phyloP scores from a whole-genome alignment of 2,113 vertebrate genomes.

The Silurus glanis region DNA sequence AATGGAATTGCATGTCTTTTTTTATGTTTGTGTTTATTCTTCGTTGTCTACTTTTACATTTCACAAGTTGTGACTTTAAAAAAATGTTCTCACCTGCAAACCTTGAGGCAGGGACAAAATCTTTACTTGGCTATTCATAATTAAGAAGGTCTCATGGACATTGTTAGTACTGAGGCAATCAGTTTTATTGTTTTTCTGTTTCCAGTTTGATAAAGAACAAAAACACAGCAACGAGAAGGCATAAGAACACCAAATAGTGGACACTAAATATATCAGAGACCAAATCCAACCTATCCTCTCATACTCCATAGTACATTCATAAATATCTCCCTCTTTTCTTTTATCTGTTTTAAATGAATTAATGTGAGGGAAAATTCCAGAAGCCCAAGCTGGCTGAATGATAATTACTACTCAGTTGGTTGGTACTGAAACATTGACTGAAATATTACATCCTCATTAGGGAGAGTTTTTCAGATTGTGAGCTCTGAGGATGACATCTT shows the following conservation, averaged over 20 bases:
- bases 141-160: not conserved
- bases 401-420: not conserved
- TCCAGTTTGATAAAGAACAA: slow-evolving; percentile 78
- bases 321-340: not conserved
- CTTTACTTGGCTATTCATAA: not conserved
- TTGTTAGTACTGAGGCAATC: slow-evolving; percentile 33
- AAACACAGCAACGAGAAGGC: slow-evolving; percentile 75
- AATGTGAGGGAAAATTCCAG: not conserved
- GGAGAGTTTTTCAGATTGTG: not conserved
- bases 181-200: slow-evolving; percentile 57
- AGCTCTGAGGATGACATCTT: not conserved
- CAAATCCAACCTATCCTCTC: slow-evolving; percentile 46
- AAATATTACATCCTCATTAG: not conserved
- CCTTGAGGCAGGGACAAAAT: not conserved
- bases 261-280: slow-evolving; percentile 65
- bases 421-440: not conserved
- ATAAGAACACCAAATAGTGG: slow-evolving; percentile 72
- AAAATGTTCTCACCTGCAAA: not conserved
- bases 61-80: not conserved
- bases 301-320: not conserved
- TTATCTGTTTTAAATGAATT: not conserved
- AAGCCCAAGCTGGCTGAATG: not conserved
- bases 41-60: not conserved
- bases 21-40: not conserved
- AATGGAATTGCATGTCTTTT: not conserved